Evolutionary conservation across 2,797 vertebrate species (phyloP).

Genomic region (Eleutherodactylus coqui): DNA sequence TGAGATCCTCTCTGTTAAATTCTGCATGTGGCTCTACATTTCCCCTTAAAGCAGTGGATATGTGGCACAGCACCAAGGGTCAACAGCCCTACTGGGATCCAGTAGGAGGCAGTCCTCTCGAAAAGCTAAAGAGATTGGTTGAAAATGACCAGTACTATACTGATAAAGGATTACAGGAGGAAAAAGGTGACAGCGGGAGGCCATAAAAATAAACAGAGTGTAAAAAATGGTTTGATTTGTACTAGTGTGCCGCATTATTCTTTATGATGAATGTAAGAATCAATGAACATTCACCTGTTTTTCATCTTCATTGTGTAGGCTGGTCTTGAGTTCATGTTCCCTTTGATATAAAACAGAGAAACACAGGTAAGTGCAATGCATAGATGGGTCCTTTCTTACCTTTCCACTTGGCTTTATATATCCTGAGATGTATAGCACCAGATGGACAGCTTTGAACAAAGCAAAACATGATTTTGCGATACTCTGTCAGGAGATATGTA

Average conservation of each 20-base stretch:
- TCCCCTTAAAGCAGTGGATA: not conserved
- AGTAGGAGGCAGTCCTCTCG: not conserved
- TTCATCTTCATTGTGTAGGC: constrained; percentile 30
- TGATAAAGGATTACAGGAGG: not conserved
- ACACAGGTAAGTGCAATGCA: not conserved
- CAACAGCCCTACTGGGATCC: not conserved
- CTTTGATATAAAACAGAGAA: not conserved
- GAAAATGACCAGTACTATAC: not conserved
- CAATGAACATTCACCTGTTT: constrained; percentile 21
- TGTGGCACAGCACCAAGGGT: not conserved
- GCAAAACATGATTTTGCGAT: too few species aligned
- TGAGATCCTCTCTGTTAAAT: too few species aligned
- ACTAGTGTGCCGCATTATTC: not conserved
- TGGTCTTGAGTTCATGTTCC: not conserved
- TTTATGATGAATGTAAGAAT: not conserved
- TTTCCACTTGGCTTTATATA: too few species aligned
- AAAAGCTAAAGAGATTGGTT: not conserved
- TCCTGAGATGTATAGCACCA: too few species aligned
- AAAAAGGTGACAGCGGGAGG: not conserved
- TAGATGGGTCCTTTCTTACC: too few species aligned
- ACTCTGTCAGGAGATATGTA: too few species aligned
- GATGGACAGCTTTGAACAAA: too few species aligned
- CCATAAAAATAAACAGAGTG: not conserved
- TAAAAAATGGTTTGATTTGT: not conserved
- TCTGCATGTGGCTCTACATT: too few species aligned